Evolutionary conservation across 2,113 vertebrate genomes (phyloP).

Genomic region (Lampris incognitus): DNA sequence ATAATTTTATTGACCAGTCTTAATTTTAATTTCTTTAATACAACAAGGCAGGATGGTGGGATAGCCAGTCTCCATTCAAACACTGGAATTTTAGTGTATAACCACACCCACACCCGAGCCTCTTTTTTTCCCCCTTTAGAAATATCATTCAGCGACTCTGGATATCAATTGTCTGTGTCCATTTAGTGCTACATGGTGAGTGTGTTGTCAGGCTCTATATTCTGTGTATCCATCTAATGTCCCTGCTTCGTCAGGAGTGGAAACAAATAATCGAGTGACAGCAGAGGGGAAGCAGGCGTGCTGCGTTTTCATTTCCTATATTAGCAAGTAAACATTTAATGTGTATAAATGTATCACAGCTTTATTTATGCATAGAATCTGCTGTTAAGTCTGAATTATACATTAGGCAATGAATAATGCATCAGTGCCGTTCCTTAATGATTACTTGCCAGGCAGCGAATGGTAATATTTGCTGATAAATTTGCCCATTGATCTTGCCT

Average conservation of each 20-base stretch:
- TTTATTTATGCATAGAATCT: slow-evolving; percentile 87
- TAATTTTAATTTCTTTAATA: slow-evolving; percentile 20
- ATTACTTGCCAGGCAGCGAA: slow-evolving; percentile 80
- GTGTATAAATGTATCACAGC: slow-evolving; percentile 79
- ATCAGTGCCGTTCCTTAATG: slow-evolving; percentile 79
- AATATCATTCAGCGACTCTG: slow-evolving; percentile 6
- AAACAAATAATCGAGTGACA: slow-evolving; percentile 46
- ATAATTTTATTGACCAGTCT: slow-evolving; percentile 12
- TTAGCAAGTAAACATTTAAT: slow-evolving; percentile 83
- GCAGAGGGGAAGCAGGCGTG: slow-evolving; percentile 48
- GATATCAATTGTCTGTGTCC: slow-evolving; percentile 16
- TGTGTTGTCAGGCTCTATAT: slow-evolving; percentile 40
- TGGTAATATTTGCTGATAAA: slow-evolving; percentile 83
- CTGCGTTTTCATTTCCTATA: slow-evolving; percentile 74
- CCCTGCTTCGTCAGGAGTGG: slow-evolving; percentile 26
- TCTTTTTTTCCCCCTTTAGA: no score
- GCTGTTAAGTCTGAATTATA: slow-evolving; percentile 85
- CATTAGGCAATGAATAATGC: slow-evolving; percentile 85
- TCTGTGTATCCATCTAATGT: slow-evolving; percentile 21
- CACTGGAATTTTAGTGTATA: background rate
- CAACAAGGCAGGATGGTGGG: slow-evolving; percentile 13
- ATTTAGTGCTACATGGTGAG: slow-evolving; percentile 36
- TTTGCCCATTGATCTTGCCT: slow-evolving; percentile 79
- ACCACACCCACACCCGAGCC: background rate
- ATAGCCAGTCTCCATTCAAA: background rate